Evolutionary conservation across 2,888 invertebrate genomes (phyloP).

Genomic region (Drosophila dives): DNA sequence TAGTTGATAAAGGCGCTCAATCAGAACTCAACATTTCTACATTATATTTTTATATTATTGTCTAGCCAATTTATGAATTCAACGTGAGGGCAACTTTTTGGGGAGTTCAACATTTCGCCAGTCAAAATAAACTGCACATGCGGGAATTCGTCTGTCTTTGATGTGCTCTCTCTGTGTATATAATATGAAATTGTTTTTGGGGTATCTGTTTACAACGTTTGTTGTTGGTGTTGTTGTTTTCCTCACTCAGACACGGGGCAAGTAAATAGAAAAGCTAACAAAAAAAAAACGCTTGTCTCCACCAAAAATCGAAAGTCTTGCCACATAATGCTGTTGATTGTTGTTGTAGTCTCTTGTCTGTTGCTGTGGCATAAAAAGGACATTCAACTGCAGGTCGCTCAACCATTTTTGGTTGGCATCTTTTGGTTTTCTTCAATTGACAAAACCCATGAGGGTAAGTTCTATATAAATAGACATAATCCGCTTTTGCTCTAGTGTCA

Average conservation of each 20-base stretch:
- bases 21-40: background rate
- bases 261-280: constrained; percentile 16
- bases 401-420: constrained; percentile 29
- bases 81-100: background rate
- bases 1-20: background rate
- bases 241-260: constrained; percentile 7
- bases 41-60: background rate
- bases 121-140: constrained; percentile 28
- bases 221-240: background rate
- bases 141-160: background rate
- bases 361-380: constrained; percentile 65
- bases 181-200: constrained; percentile 13
- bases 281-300: constrained; percentile 7
- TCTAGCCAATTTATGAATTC: constrained; percentile 26
- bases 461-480: background rate
- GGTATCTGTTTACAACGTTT: constrained; percentile 42
- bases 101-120: constrained; percentile 15
- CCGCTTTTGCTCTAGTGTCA: background rate
- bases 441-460: constrained; percentile 1
- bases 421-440: constrained; percentile 19
- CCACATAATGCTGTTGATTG: constrained; percentile 21
- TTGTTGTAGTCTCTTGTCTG: constrained; percentile 30
- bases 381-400: constrained; percentile 67
- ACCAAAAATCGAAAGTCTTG: constrained; percentile 56
- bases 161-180: background rate